Evolutionary conservation across 1,140 invertebrate species (phyloP), one percentile per base, ranked within the genome.

Genomic region (Galleria mellonella): DNA sequence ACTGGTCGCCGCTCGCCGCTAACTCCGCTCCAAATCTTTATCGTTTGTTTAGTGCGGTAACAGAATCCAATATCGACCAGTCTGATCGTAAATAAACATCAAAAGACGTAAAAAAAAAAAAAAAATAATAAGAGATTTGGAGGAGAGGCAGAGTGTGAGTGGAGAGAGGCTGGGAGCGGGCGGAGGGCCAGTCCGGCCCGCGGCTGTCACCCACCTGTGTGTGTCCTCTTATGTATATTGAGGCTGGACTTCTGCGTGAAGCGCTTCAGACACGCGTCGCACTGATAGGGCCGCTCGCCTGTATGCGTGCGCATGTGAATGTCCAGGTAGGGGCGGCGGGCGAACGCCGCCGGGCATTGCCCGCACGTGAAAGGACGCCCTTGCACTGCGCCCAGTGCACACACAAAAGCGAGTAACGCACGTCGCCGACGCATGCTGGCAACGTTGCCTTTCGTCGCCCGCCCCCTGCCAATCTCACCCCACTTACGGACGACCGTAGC

Each of bases 251-350:
- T 92, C 71, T 91, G 90, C 51, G 90, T 91, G 83, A 91, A 92
- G 81, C 89, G 87, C 71, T 91, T 91, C 53, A 90, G 88, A 70
- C 90, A 91, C 49, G 89, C 85, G 64, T 90, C 89, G 81, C 93
- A 94, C 83, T 89, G 88, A 91, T 92, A 87, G 89, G 92, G 70
- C 57, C 91, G 84, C 75, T 93, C 92, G 52, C 92, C 92, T 51
- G 91, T 92, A 75, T 93, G 92, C 57, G 91, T 92, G 79, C 92
- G 87, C 87, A 91, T 91, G 84, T 93, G 92, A 77, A 92, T 92
- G 87, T 92, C 89, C 53, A 90, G 83, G 70, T 91, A 91, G 55
- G 89, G 90, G 69, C 91, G 90, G 54, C 90, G 88, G 62, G 89
- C 90, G 74, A 90, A 91, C 66, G 89, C 89, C 44, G 90, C 89